Percentiles rank a stretch among this genome's conserved stretches.
Conservation (phyloP, 1,140 invertebrate species). For the Heliothis subflexa region DNA sequence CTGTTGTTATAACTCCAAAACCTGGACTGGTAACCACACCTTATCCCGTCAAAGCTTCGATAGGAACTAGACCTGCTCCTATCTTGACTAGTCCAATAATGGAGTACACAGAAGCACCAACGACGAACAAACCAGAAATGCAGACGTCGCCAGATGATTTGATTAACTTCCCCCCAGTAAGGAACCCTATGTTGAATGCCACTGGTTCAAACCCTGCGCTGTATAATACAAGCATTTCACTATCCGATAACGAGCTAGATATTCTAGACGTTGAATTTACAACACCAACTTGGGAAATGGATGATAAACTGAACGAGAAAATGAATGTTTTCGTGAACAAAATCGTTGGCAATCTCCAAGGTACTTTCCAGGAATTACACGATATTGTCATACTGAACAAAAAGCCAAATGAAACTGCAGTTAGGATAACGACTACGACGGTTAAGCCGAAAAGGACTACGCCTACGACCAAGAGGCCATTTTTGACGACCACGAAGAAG, state of each 20-base stretch:
- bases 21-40: constrained; percentile 84
- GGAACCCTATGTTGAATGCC: constrained; percentile 92
- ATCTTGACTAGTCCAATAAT: constrained; percentile 31
- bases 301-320: constrained; percentile 91
- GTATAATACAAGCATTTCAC: constrained; percentile 87
- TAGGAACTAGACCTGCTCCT: constrained; percentile 50
- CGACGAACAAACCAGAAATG: constrained; percentile 82
- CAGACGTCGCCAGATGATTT: constrained; percentile 90
- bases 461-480: constrained; percentile 83
- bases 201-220: constrained; percentile 86
- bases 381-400: constrained; percentile 90
- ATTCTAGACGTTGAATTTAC: constrained; percentile 88
- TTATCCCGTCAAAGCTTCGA: constrained; percentile 65
- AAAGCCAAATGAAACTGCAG: constrained; percentile 81
- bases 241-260: constrained; percentile 77
- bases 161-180: constrained; percentile 93
- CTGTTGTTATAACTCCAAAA: constrained; percentile 88
- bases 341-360: constrained; percentile 92
- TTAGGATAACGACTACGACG: constrained; percentile 60
- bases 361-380: constrained; percentile 92
- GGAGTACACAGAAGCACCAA: constrained; percentile 66
- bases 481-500: constrained; percentile 65
- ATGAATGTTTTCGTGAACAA: constrained; percentile 93
- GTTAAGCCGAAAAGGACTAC: constrained; percentile 76
- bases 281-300: constrained; percentile 90